Percentiles rank a stretch among this genome's conserved stretches.
These are phyloP conservation scores for Nomada hirtipes DNA, from an alignment of 2,888 invertebrate species.

Conservation along the genomic window DNA sequence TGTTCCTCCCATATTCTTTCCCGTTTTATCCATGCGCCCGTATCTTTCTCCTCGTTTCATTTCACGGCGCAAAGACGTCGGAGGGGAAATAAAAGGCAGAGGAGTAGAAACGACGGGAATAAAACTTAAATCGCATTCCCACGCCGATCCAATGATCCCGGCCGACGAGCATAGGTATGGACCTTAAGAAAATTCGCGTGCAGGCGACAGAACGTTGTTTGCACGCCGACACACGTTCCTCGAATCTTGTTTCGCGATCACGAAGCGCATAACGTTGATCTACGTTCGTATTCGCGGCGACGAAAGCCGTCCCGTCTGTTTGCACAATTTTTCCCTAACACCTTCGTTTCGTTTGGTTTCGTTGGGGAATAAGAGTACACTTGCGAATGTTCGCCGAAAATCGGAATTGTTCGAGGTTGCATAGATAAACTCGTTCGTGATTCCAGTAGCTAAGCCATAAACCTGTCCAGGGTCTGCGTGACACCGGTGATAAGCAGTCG, in stretches of 20 bases:
- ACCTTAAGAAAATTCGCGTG: slow-evolving; percentile 9
- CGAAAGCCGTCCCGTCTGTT: slow-evolving; percentile 11
- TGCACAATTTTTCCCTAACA: neutral
- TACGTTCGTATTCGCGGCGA: neutral
- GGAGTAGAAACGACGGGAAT: too few species aligned
- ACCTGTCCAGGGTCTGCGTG: slow-evolving; percentile 54
- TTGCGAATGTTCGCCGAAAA: neutral
- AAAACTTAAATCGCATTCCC: neutral
- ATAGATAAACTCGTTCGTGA: slow-evolving; percentile 44
- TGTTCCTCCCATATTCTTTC: too few species aligned
- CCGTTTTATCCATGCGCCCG: too few species aligned
- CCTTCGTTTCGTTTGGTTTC: neutral
- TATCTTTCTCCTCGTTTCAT: too few species aligned
- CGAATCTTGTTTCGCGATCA: slow-evolving; percentile 8
- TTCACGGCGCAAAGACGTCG: too few species aligned
- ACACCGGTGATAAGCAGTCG: slow-evolving; percentile 53
- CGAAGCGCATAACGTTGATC: neutral
- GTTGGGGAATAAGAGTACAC: neutral
- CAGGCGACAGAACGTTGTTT: slow-evolving; percentile 8
- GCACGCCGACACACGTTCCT: slow-evolving; percentile 7
- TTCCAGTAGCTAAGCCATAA: slow-evolving; percentile 63
- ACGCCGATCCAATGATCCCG: too few species aligned
- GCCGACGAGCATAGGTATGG: neutral
- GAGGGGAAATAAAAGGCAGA: neutral
- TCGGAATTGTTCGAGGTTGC: slow-evolving; percentile 28